These are phyloP conservation scores for Pheosia gnoma DNA, from an alignment of 2,888 invertebrate species.

Conservation along the genomic window DNA sequence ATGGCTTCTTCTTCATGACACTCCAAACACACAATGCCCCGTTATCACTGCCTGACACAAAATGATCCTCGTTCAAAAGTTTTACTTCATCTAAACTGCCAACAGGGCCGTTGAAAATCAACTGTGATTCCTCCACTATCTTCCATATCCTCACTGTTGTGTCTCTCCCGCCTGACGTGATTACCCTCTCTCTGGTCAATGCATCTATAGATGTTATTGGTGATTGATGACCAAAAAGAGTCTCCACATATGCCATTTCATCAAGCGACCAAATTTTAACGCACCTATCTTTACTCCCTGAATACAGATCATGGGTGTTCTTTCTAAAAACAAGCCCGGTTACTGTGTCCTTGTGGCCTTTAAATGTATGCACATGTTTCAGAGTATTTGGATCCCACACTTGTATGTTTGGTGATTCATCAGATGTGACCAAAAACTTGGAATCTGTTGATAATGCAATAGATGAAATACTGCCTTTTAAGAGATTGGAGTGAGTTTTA, in stretches of 20 bases:
- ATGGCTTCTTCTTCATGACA: slow-evolving; percentile 93
- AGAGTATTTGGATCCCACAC: slow-evolving; percentile 93
- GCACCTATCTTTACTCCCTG: slow-evolving; percentile 89
- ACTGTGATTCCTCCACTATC: slow-evolving; percentile 97
- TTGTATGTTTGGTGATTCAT: slow-evolving; percentile 86
- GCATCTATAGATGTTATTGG: slow-evolving; percentile 94
- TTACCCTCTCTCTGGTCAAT: slow-evolving; percentile 91
- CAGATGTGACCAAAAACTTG: slow-evolving; percentile 89
- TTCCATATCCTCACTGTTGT: slow-evolving; percentile 96
- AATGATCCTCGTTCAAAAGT: slow-evolving; percentile 96
- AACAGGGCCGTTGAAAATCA: slow-evolving; percentile 94
- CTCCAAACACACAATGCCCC: slow-evolving; percentile 94
- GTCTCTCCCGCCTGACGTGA: slow-evolving; percentile 96
- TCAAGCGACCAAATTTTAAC: slow-evolving; percentile 98
- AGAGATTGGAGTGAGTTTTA: slow-evolving; percentile 66
- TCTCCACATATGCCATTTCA: slow-evolving; percentile 98
- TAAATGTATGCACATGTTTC: slow-evolving; percentile 90
- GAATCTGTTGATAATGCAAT: slow-evolving; percentile 91
- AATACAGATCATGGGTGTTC: slow-evolving; percentile 93
- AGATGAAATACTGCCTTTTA: slow-evolving; percentile 84
- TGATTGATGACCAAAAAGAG: slow-evolving; percentile 97
- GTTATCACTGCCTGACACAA: slow-evolving; percentile 96
- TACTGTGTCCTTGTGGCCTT: slow-evolving; percentile 89
- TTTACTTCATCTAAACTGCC: slow-evolving; percentile 94
- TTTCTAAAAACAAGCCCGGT: slow-evolving; percentile 93